Base-by-base conservation (phyloP, 2,113 vertebrate genomes). In the Pyxicephalus adspersus region DNA sequence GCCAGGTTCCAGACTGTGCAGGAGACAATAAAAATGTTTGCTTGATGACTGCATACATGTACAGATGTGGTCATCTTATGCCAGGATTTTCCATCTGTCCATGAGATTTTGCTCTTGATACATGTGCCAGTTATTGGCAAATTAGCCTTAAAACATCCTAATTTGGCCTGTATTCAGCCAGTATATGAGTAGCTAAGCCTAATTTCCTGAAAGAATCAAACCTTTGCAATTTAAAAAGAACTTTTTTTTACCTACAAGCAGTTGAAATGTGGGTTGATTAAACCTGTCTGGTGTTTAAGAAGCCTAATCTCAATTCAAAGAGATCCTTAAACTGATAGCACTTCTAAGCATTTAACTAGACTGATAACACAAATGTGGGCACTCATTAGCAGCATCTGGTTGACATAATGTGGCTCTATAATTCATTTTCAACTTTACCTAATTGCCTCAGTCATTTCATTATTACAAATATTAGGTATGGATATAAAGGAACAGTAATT, bases 401-500 rank as follows among this genome's bases (percentile, higher is more conserved):
- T 93, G 91, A 94, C 94, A 94, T 90, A 95, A 95, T 94, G 94
- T 88, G 91, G 89, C 85, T 90, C 92, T 93, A 93, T 96, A 95
- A 97, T 94, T 95, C 94, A 95, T 96, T 97, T 97, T 96, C 94
- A 97, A 97, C 94, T 94, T 91, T 93, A 89, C 89, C 88, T 97
- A 97, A 99, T 97, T 96, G 94, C 94, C 87, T 86, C 89, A 93
- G 95, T 95, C 94, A 93, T 96, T 95, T 94, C 92, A 91, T 95
- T 97, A 96, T 96, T 96, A 95, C 94, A 96, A 97, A 97, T 96
- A 96, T 95, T 96, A 95, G 96, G 94, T 93, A 92, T 96, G 91
- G 86, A 90, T 94, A 93, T 95, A 93, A 91, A 93, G 92, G 92
- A 93, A 90, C 94, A 92, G 94, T 92, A 95, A 95, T 95, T 94